Conservation (phyloP, 2,113 vertebrate species). For the Donacobius atricapilla region DNA sequence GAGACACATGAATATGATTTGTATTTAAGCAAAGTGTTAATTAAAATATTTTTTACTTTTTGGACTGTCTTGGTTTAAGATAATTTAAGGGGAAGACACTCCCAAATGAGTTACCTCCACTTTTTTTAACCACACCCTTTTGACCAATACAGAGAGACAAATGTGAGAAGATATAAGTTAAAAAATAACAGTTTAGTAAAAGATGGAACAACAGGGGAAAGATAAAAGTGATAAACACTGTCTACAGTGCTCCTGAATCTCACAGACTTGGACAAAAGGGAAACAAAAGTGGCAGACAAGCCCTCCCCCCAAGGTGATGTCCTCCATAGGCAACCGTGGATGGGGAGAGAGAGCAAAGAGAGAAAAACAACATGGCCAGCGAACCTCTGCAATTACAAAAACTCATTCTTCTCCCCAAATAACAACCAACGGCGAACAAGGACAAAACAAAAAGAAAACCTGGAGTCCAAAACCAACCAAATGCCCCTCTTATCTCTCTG, state of each 20-base stretch:
- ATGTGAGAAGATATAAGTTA: neutral
- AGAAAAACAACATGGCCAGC: fast-evolving
- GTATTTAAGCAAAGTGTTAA: neutral
- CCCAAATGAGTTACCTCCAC: neutral
- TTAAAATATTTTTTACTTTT: neutral
- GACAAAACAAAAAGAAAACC: neutral
- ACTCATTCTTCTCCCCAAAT: neutral
- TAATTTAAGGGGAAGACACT: neutral
- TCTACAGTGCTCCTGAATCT: neutral
- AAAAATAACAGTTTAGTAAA: neutral
- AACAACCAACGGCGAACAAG: neutral
- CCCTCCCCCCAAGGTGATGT: fast-evolving
- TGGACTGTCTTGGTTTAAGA: neutral
- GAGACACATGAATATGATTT: neutral
- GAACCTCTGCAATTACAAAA: fast-evolving
- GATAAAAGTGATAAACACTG: neutral
- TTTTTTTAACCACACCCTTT: neutral
- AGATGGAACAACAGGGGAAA: neutral
- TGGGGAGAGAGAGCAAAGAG: neutral
- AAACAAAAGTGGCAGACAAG: fast-evolving
- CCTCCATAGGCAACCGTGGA: fast-evolving
- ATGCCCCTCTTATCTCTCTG: too few relatives aligned
- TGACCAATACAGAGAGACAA: neutral
- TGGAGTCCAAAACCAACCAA: neutral
- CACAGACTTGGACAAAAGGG: neutral